Evolutionary conservation across 2,888 invertebrate genomes (phyloP).

Genomic region (Octonoba sinensis): DNA sequence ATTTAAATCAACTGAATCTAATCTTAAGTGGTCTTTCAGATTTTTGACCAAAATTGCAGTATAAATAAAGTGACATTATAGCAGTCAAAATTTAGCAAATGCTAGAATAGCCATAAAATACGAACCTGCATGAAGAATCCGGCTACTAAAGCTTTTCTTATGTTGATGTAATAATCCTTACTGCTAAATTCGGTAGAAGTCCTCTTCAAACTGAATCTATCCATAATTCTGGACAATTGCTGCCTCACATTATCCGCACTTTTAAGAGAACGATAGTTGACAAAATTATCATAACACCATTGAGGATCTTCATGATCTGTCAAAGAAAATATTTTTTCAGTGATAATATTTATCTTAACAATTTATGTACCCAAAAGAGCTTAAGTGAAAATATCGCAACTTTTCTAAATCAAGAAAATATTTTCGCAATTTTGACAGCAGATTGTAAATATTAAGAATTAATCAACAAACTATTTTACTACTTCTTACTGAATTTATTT

Average conservation of each 20-base stretch:
- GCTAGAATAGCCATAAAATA: background rate
- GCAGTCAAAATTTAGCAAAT: too few species aligned
- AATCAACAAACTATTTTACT: too few species aligned
- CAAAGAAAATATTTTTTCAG: slow-evolving; percentile 59
- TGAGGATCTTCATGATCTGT: slow-evolving; percentile 98
- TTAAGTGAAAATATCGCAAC: background rate
- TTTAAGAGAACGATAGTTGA: slow-evolving; percentile 97
- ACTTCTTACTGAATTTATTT: too few species aligned
- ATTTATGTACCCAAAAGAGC: background rate
- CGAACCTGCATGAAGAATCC: slow-evolving; percentile 99
- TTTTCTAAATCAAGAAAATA: too few species aligned
- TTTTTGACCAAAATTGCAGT: too few species aligned
- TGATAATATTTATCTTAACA: background rate
- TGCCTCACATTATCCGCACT: slow-evolving; percentile 98
- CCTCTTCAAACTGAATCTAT: slow-evolving; percentile 91
- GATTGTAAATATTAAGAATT: too few species aligned
- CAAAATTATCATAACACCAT: slow-evolving; percentile 99
- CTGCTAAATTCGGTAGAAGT: slow-evolving; percentile 98
- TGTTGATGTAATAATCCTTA: slow-evolving; percentile 98
- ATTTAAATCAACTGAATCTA: too few species aligned
- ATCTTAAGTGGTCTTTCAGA: too few species aligned
- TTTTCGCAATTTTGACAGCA: too few species aligned
- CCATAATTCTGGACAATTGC: slow-evolving; percentile 98
- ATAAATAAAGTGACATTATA: too few species aligned
- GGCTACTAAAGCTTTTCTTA: slow-evolving; percentile 96